Evolutionary conservation across 2,797 vertebrate genomes (phyloP).

Genomic region (Epinephelus awoara): DNA sequence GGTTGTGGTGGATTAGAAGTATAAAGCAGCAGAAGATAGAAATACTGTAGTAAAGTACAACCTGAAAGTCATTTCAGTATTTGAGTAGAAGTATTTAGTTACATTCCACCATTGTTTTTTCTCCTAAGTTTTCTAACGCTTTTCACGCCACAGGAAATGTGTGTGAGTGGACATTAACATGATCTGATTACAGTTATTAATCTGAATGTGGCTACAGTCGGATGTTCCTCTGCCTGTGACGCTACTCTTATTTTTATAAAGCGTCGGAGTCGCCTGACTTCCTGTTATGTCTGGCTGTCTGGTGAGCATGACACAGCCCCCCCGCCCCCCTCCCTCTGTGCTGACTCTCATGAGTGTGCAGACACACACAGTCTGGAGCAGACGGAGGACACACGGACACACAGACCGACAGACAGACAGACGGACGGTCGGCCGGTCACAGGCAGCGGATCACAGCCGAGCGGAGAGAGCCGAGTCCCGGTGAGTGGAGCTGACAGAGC

Average conservation of each 20-base stretch:
- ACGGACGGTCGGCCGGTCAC: constrained; percentile 16
- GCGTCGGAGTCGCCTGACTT: constrained; percentile 52
- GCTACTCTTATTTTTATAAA: constrained; percentile 54
- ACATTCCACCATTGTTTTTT: no score
- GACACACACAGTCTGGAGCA: constrained; percentile 42
- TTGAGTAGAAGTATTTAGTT: no score
- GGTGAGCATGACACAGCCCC: constrained; percentile 36
- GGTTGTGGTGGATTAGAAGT: no score
- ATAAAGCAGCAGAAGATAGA: no score
- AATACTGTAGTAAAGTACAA: no score
- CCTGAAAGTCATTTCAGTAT: no score
- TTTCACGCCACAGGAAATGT: no score
- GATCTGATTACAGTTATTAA: no score
- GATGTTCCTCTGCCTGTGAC: no score
- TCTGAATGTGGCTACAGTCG: no score
- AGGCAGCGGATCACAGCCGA: constrained; percentile 35
- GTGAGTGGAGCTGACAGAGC: constrained; percentile 39
- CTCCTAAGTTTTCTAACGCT: no score
- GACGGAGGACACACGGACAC: constrained; percentile 37
- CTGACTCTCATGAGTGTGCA: constrained; percentile 17
- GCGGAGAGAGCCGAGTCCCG: constrained; percentile 39
- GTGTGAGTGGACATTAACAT: no score
- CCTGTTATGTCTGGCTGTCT: constrained; percentile 75
- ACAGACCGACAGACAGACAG: constrained; percentile 16
- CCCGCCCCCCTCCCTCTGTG: neutral